Conservation (phyloP, 2,113 vertebrate genomes). For the Natator depressus region DNA sequence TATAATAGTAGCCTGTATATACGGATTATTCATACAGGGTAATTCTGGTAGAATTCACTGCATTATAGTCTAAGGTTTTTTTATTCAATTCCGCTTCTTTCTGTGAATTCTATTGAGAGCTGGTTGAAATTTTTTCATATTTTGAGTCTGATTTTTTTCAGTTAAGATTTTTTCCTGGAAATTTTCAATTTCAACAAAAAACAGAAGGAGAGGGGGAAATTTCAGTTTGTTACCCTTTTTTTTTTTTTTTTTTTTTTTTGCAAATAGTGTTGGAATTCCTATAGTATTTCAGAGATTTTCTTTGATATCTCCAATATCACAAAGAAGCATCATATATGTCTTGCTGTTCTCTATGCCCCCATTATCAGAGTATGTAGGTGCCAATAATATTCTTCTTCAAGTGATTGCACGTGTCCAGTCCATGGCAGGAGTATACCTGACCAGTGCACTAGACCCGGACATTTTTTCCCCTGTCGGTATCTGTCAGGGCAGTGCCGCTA, state of each 20-base stretch:
- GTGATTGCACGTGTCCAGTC: no score
- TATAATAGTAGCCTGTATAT: not conserved
- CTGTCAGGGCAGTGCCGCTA: not conserved
- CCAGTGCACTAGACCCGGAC: not conserved
- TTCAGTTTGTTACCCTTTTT: not conserved
- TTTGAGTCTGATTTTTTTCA: accelerated
- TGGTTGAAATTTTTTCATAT: accelerated
- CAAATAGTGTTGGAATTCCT: not conserved
- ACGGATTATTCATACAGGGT: not conserved
- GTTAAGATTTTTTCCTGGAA: not conserved
- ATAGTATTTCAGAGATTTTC: accelerated
- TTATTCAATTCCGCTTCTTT: not conserved
- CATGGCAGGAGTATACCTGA: not conserved
- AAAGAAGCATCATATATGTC: not conserved
- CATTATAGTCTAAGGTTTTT: not conserved
- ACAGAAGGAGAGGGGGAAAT: not conserved
- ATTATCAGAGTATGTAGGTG: not conserved
- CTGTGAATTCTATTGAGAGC: not conserved
- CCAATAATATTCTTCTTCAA: no score
- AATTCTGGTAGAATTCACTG: accelerated
- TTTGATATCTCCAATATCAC: accelerated
- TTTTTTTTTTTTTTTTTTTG: no score
- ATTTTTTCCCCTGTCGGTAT: no score
- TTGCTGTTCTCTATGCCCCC: no score
- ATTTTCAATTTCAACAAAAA: not conserved